Conservation (phyloP, 2,888 invertebrate genomes). For the Podotricha telesiphe region DNA sequence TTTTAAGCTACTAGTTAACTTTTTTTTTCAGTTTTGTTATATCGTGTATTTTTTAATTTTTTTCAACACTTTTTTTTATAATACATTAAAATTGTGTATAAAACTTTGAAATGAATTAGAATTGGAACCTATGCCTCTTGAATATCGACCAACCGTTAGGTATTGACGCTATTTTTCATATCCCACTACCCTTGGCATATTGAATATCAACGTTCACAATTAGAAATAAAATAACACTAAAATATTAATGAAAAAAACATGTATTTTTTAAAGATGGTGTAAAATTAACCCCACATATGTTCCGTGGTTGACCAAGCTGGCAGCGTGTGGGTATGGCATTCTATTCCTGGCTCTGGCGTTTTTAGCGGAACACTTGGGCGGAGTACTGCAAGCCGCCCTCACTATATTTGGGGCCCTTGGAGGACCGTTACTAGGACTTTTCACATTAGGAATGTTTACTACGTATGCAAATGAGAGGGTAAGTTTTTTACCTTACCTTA, state of each 20-base stretch:
- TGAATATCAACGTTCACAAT: too few relatives aligned
- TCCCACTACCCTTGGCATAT: too few relatives aligned
- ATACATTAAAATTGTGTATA: too few relatives aligned
- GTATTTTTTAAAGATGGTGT: conserved; percentile 62
- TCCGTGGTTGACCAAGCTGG: conserved; percentile 85
- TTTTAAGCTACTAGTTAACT: too few relatives aligned
- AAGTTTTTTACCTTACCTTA: conserved; percentile 48
- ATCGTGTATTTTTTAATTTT: too few relatives aligned
- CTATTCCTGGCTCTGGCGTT: conserved; percentile 92
- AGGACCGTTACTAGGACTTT: conserved; percentile 93
- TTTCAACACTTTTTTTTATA: too few relatives aligned
- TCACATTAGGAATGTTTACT: conserved; percentile 93
- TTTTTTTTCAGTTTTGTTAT: too few relatives aligned
- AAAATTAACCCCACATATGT: conserved; percentile 61
- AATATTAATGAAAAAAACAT: background rate
- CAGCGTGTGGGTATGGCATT: conserved; percentile 89
- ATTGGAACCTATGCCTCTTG: too few relatives aligned
- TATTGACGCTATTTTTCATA: too few relatives aligned
- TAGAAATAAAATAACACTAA: too few relatives aligned
- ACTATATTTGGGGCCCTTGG: conserved; percentile 95
- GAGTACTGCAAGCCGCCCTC: conserved; percentile 93
- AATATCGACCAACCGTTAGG: too few relatives aligned
- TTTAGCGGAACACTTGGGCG: conserved; percentile 91
- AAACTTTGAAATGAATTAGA: too few relatives aligned
- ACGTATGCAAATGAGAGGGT: conserved; percentile 88